Evolutionary conservation across 2,888 invertebrate genomes (phyloP), one percentile per base, ranked within the genome.

Genomic region (Trachelus troglodyta): DNA sequence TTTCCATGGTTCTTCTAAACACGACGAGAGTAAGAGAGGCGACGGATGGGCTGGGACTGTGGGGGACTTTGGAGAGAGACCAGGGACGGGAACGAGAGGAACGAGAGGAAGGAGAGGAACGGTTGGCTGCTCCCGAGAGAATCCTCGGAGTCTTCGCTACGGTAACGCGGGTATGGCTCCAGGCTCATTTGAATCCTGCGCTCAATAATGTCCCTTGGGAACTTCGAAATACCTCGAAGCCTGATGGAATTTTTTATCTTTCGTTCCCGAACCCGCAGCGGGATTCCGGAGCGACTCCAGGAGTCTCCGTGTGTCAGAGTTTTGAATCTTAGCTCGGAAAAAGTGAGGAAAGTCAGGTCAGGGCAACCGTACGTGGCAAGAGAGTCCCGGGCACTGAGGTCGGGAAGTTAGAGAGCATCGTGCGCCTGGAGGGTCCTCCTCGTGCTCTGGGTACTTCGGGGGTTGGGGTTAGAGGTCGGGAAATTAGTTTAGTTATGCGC

Each of bases 401-500:
- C 81, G 80, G 73, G 80, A 80, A 71, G 80, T 84, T 84, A 86
- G 86, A 85, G 84, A 88, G 86, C 85, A 89, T 85, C 87, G 84
- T 84, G 84, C 81, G 85, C 85, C 83, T 79, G 79, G 76, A 83
- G 84, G 82, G 84, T 83, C 81, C 81, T 83, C 81, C 81, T 79
- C 37, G 68, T 75, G 79, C 71, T 71, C 79, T 69, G 75, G 73
- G 81, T 81, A 75, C 35, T 75, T 78, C 35, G 78, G 82, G 78
- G 82, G 82, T 82, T 78, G 84, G 85, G 86, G 85, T 87, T 86
- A 82, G 89, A 87, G 90, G 86, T 86, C 86, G 84, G 86, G 84
- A 89, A 90, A 90, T 90, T 90, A 90, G 90, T 90, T 90, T 90
- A 89, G 90, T 90, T 90, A 90, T 89, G 88, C 87, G 85, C 83